A percentile compares a stretch with the other conserved stretches of the same genome.
These are phyloP conservation scores for Ceramica pisi DNA, from an alignment of 2,888 invertebrate genomes.

Conservation along the genomic window DNA sequence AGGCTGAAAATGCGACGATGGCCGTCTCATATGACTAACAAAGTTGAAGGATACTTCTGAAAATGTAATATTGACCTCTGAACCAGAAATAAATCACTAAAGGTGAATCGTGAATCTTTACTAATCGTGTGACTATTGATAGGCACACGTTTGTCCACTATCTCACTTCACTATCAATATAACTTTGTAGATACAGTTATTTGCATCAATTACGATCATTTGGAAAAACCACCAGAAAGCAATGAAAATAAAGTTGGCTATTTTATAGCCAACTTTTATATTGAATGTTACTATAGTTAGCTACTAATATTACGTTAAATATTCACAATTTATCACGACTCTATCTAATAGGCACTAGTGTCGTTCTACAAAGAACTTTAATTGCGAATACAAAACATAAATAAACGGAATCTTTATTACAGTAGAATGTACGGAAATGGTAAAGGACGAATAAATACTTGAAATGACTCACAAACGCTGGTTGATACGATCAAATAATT, in stretches of 20 bases:
- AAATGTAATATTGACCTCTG: background rate
- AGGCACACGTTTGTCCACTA: no score
- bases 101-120: no score
- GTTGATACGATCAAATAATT: conserved; percentile 73
- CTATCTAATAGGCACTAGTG: conserved; percentile 26
- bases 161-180: background rate
- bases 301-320: conserved; percentile 7
- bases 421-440: conserved; percentile 68
- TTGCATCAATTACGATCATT: background rate
- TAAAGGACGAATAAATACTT: conserved; percentile 69
- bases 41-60: background rate
- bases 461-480: conserved; percentile 63
- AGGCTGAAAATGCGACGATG: no score
- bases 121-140: no score
- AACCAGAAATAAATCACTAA: background rate
- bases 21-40: no score
- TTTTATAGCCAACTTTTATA: background rate
- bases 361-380: conserved; percentile 39
- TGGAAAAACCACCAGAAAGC: background rate
- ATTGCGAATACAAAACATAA: conserved; percentile 56
- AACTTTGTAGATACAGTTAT: background rate
- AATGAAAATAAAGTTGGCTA: conserved; percentile 16
- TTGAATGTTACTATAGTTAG: background rate
- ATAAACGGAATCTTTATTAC: conserved; percentile 60
- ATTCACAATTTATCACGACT: conserved; percentile 7